A percentile compares a stretch with the other conserved stretches of the same genome.
These are phyloP conservation scores for Microchirus variegatus DNA, from an alignment of 2,797 vertebrate species.

Conservation along the genomic window DNA sequence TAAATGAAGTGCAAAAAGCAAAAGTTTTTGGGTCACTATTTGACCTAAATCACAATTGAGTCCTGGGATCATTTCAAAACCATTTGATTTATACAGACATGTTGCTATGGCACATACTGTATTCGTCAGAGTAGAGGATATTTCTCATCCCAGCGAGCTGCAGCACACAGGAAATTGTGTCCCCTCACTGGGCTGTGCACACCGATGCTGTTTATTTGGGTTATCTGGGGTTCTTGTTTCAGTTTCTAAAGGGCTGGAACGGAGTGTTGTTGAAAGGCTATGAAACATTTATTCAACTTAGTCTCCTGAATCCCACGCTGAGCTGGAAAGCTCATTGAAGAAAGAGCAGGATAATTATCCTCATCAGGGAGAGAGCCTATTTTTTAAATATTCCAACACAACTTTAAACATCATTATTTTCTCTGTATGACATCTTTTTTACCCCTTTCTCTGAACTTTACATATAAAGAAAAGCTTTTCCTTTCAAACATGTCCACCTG, in stretches of 20 bases:
- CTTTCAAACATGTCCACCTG: not conserved
- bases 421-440: not conserved
- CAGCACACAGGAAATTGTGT: too few species aligned
- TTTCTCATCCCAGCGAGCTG: too few species aligned
- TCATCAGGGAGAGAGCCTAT: constrained; percentile 51
- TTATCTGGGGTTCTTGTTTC: constrained; percentile 27
- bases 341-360: constrained; percentile 58
- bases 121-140: too few species aligned
- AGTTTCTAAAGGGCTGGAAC: constrained; percentile 39
- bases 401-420: constrained; percentile 26
- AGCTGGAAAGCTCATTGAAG: constrained; percentile 62
- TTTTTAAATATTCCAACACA: constrained; percentile 46
- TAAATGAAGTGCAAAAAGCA: too few species aligned
- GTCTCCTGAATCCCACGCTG: constrained; percentile 57
- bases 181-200: too few species aligned
- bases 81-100: too few species aligned
- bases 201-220: too few species aligned
- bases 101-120: too few species aligned
- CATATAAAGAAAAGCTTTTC: constrained; percentile 10
- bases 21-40: too few species aligned
- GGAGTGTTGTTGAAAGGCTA: constrained; percentile 57
- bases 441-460: not conserved
- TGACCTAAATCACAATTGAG: too few species aligned
- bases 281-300: constrained; percentile 62
- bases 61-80: too few species aligned